Evolutionary conservation across 2,113 vertebrate species (phyloP), one percentile per base, ranked within the genome.

Genomic region (Riparia riparia): DNA sequence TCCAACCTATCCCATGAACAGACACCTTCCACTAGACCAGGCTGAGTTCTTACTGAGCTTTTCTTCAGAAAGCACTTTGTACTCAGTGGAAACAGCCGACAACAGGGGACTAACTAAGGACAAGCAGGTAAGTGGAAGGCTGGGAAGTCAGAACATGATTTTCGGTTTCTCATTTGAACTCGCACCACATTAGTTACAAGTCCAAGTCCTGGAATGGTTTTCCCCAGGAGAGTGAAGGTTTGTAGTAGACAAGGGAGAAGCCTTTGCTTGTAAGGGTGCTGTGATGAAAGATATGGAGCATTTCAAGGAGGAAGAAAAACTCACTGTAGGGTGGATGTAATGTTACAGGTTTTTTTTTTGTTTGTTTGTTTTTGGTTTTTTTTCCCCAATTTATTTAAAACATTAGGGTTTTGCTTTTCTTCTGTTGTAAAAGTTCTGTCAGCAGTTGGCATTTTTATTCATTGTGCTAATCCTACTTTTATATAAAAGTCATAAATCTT

Each of bases 401-500:
- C 64, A 60, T 80, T 65, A 70, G 22, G 0, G 2, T 22, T 54
- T 87, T 74, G 37, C 37, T 53, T 68, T 80, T 72, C 73, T 42
- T 19, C 29, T 77, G 76, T 78, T 26, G 19, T 58, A 50, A 70
- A 51, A 66, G 66, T 93, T 94, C 82, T 94, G 88, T 96, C 64
- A 89, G 76, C 86, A 74, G 56, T 92, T 3, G 57, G 76, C 74
- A 89, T 81, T 94, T 94, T 96, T 96, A 81, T 95, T 71, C 68
- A 74, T 92, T 71, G 85, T 93, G 82, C 71, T 96, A 96, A 96
- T 96, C 85, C 72, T 90, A 90, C 95, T 92, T 96, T 96, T 93
- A 89, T 89, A 74, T 90, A 94, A 80, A 90, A 92, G 76, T 78
- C 79, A 94, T 96, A 96, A 97, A 95, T 95, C 96, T 97, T 94